These are phyloP conservation scores for Gymnothorax reevesii DNA, from an alignment of 2,797 vertebrate species.

Conservation along the genomic window DNA sequence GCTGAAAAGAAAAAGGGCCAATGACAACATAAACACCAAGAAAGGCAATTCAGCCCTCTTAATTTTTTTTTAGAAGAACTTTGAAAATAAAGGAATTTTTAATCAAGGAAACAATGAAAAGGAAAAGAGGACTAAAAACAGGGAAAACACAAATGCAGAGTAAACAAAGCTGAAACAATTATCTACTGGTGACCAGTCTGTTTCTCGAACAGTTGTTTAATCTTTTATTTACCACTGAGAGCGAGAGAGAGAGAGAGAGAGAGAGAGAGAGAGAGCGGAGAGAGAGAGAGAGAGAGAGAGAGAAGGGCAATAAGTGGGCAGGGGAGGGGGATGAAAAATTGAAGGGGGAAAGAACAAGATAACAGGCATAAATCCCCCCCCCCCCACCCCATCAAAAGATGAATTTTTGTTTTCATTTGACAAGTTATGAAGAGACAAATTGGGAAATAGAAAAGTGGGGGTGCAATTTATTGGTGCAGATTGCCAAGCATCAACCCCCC, in stretches of 20 bases:
- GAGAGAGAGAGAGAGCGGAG: constrained; percentile 74
- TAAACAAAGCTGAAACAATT: constrained; percentile 92
- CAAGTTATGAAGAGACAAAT: constrained; percentile 67
- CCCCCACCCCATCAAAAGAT: constrained; percentile 74
- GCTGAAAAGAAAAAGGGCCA: constrained; percentile 64
- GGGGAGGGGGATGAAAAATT: constrained; percentile 47
- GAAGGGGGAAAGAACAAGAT: constrained; percentile 68
- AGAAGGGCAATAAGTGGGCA: constrained; percentile 61
- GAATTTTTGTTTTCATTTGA: constrained; percentile 65
- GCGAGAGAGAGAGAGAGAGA: constrained; percentile 60
- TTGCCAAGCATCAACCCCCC: constrained; percentile 62
- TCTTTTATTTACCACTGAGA: constrained; percentile 91
- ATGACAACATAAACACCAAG: constrained; percentile 77
- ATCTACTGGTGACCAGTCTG: constrained; percentile 91
- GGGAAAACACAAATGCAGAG: constrained; percentile 87
- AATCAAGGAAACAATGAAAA: constrained; percentile 82
- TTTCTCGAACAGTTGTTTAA: constrained; percentile 90
- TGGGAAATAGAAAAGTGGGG: constrained; percentile 54
- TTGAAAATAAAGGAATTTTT: constrained; percentile 85
- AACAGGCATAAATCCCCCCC: constrained; percentile 76
- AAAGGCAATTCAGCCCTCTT: constrained; percentile 80
- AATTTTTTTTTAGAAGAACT: constrained; percentile 73
- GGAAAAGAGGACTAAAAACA: constrained; percentile 79
- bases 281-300: constrained; percentile 74
- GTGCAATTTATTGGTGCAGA: constrained; percentile 72